Conservation (phyloP, 1,140 invertebrate genomes). For the Chymomyza costata region DNA sequence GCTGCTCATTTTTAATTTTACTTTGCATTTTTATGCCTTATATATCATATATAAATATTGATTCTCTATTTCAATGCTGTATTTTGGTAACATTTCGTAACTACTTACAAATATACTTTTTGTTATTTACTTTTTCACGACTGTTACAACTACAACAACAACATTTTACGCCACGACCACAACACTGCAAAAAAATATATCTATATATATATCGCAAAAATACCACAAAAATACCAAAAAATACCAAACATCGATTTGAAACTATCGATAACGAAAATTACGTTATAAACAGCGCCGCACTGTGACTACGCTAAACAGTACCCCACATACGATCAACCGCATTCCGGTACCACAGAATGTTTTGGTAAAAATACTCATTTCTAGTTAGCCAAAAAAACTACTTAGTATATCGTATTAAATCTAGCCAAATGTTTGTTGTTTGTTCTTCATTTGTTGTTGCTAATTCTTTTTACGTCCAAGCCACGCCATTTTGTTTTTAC, state of each 20-base stretch:
- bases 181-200: slow-evolving; percentile 30
- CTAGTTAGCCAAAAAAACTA: slow-evolving; percentile 33
- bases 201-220: too few species aligned
- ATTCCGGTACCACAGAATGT: slow-evolving; percentile 76
- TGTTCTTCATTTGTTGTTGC: slow-evolving; percentile 20
- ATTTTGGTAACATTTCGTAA: slow-evolving; percentile 40
- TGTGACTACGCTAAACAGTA: slow-evolving; percentile 76
- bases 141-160: slow-evolving; percentile 42
- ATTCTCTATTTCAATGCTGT: slow-evolving; percentile 48
- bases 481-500: slow-evolving; percentile 10
- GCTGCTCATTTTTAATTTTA: too few species aligned
- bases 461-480: slow-evolving; percentile 19
- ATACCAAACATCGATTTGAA: slow-evolving; percentile 38
- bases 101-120: slow-evolving; percentile 50
- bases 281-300: slow-evolving; percentile 73
- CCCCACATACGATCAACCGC: slow-evolving; percentile 76
- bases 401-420: too few species aligned
- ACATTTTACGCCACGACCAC: slow-evolving; percentile 16
- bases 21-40: too few species aligned
- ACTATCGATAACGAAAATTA: slow-evolving; percentile 31
- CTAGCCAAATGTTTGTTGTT: slow-evolving; percentile 39
- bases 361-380: slow-evolving; percentile 75
- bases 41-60: slow-evolving; percentile 29
- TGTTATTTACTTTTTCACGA: slow-evolving; percentile 63
- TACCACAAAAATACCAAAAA: slow-evolving; percentile 34